phyloP scores from a whole-genome alignment of 2,113 vertebrate genomes.

The Notarius quadriscutis region DNA sequence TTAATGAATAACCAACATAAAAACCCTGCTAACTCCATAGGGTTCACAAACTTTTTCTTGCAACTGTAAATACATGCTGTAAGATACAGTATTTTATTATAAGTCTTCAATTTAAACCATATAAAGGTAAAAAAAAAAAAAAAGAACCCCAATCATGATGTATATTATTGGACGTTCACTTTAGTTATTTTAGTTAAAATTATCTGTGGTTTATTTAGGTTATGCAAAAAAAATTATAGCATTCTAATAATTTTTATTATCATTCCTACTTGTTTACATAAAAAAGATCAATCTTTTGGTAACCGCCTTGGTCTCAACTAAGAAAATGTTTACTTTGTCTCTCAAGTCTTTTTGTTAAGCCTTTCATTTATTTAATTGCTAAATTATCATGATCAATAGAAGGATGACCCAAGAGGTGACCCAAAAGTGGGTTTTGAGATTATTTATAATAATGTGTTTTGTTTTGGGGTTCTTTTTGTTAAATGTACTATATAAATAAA shows the following conservation, averaged over 20 bases:
- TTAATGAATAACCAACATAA: background rate
- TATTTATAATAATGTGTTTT: background rate
- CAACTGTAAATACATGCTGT: background rate
- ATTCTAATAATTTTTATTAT: background rate
- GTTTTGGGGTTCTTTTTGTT: background rate
- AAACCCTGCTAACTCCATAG: background rate
- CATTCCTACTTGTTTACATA: background rate
- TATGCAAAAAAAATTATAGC: background rate
- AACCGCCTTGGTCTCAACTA: background rate
- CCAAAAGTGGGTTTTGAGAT: background rate
- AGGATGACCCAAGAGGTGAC: background rate
- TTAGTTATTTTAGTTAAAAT: background rate
- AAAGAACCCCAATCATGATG: background rate
- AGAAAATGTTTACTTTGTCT: background rate
- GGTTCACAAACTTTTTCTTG: background rate
- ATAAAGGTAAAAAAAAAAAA: background rate
- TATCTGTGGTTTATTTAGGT: background rate
- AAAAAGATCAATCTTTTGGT: background rate
- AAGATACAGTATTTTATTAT: background rate
- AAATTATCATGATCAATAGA: background rate
- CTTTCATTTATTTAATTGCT: background rate
- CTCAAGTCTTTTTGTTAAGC: background rate
- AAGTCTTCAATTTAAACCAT: background rate
- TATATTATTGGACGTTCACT: background rate
- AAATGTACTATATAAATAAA: background rate